These are phyloP conservation scores for Drosophila malerkotliana DNA, from an alignment of 1,140 invertebrate species.

Conservation along the genomic window DNA sequence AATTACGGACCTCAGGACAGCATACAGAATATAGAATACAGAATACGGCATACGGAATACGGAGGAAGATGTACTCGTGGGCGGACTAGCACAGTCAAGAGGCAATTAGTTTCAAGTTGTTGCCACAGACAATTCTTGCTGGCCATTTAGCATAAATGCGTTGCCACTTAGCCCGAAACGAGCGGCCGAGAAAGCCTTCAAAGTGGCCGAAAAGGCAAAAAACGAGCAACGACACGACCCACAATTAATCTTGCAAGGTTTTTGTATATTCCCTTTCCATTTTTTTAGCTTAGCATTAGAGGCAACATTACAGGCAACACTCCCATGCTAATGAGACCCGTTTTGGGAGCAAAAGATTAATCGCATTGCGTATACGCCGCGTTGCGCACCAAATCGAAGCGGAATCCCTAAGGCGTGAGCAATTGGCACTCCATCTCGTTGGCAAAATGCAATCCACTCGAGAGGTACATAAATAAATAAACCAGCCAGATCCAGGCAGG, in stretches of 20 bases:
- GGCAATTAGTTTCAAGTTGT: conserved; percentile 68
- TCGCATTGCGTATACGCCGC: conserved; percentile 61
- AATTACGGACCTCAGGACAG: conserved; percentile 36
- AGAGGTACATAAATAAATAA: conserved; percentile 50
- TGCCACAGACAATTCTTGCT: conserved; percentile 47
- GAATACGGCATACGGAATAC: neutral
- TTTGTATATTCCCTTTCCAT: neutral
- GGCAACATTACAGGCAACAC: neutral
- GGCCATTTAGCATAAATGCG: conserved; percentile 66
- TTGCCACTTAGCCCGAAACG: conserved; percentile 46
- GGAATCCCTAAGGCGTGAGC: conserved; percentile 45
- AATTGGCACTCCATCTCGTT: conserved; percentile 66
- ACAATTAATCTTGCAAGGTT: conserved; percentile 54
- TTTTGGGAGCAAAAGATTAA: conserved; percentile 54
- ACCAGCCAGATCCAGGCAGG: conserved; percentile 21
- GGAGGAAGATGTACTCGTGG: conserved; percentile 1
- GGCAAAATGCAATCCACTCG: conserved; percentile 41
- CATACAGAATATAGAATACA: neutral
- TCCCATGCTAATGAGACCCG: conserved; percentile 21
- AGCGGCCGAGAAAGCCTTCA: conserved; percentile 26
- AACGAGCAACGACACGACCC: conserved; percentile 22
- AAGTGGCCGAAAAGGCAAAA: conserved; percentile 12
- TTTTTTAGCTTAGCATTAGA: neutral
- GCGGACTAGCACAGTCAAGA: conserved; percentile 27
- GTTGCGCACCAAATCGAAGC: conserved; percentile 47